Evolutionary conservation across 92 coral and sea anemone species (phyloP), one percentile per base, ranked within the genome.

Genomic region (Isaurus tuberculatus): DNA sequence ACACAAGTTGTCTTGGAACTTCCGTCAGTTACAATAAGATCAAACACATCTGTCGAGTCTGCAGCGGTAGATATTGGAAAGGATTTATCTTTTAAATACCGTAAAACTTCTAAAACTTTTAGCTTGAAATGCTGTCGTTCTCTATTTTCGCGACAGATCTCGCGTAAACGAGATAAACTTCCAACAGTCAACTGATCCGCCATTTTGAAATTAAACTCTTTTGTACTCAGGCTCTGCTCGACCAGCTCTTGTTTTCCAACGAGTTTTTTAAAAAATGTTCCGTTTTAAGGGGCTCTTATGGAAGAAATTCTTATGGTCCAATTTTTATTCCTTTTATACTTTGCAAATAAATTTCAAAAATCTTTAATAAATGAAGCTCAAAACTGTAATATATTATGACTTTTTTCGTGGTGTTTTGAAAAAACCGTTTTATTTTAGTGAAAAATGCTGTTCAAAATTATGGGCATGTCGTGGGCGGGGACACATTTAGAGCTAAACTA

Each of bases 1-100:
- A 89, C 72, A 46, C 92, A 89, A 7, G 83, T 89, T 64, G 84
- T 81, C 78, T 86, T 89, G 75, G 32, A 86, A 37, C 84, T 70
- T 44, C 92, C 92, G 53, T 89, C 92, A 2, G 87, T 89, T 17
- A 89, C 40, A 29, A 89, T 69, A 31, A 89, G 40, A 79, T 89
- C 92, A 81, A 86, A 89, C 43, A 81, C 92, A 40, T 89, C 90
- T 14, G 73, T 37, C 37, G 43, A 72, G 78, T 65, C 71, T 25
- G 87, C 48, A 19, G 72, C 29, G 15, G 53, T 19, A 17, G 81
- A 20, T 31, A 27, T 42, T 7, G 83, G 87, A 25, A 80, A 89
- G 33, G 83, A 70, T 43, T 17, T 89, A 75, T 89, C 92, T 40
- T 60, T 64, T 9, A 67, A 28, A 87, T 89, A 86, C 75, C 92